phyloP scores from a whole-genome alignment of 2,888 invertebrate species.

The Drosophila nigricruria region DNA sequence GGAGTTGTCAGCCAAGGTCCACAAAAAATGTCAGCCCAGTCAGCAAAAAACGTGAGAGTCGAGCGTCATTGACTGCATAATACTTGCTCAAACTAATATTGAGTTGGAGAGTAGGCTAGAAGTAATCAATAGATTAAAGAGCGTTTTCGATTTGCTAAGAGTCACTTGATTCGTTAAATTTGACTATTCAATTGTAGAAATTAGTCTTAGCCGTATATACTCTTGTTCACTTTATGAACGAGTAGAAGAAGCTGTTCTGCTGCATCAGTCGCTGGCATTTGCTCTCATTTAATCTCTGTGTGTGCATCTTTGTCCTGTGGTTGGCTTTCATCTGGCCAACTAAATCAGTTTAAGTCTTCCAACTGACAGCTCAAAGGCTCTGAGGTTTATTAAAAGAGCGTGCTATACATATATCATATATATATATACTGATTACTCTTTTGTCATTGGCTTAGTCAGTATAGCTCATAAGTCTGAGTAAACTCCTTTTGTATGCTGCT shows the following conservation, averaged over 20 bases:
- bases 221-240: not conserved
- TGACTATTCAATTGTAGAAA: not conserved
- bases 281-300: conserved; percentile 39
- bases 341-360: conserved; percentile 45
- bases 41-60: not conserved
- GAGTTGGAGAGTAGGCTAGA: no score
- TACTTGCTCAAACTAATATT: not conserved
- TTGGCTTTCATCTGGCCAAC: conserved; percentile 23
- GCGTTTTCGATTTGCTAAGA: no score
- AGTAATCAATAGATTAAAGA: no score
- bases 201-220: not conserved
- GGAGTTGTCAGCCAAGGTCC: conserved; percentile 46
- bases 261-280: conserved; percentile 39
- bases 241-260: conserved; percentile 9
- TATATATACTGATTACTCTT: conserved; percentile 5
- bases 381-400: conserved; percentile 31
- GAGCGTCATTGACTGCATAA: not conserved
- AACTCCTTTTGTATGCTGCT: not conserved
- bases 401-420: not conserved
- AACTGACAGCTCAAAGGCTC: conserved; percentile 43
- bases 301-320: conserved; percentile 35
- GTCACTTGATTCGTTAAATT: not conserved
- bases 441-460: conserved; percentile 12
- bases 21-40: not conserved
- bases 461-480: conserved; percentile 5